Conservation (phyloP, 2,113 vertebrate genomes). For the Oryzias woworae region DNA sequence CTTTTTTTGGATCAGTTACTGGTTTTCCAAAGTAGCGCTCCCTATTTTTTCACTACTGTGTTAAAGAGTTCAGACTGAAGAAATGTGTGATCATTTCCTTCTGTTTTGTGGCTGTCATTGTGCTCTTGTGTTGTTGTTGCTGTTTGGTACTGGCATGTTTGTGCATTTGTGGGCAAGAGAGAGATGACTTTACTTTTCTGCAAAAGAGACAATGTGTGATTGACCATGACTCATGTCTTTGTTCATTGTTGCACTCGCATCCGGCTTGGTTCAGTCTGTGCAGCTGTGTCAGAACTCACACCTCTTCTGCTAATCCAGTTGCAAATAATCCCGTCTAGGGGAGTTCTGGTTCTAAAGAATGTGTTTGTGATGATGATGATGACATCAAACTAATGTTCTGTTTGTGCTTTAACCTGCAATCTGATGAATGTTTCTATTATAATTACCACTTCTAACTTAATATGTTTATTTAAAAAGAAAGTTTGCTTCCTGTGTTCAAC, state of each 20-base stretch:
- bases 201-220: constrained; percentile 58
- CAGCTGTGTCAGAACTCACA: constrained; percentile 46
- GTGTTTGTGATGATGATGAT: constrained; percentile 6
- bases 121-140: constrained; percentile 9
- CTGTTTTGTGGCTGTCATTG: constrained; percentile 5
- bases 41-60: neutral
- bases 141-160: constrained; percentile 30
- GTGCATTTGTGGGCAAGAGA: constrained; percentile 10
- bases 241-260: constrained; percentile 70
- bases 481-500: too few species aligned
- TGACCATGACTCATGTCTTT: constrained; percentile 71
- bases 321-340: neutral
- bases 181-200: constrained; percentile 53
- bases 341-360: constrained; percentile 8
- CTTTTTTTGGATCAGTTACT: neutral
- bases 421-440: too few species aligned
- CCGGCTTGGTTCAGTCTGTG: constrained; percentile 34
- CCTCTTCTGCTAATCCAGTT: constrained; percentile 15
- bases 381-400: neutral
- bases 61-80: neutral
- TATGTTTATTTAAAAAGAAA: too few species aligned
- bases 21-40: constrained; percentile 11
- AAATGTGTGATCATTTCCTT: constrained; percentile 7
- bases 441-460: too few species aligned
- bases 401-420: too few species aligned